phyloP scores from a whole-genome alignment of 2,888 invertebrate genomes.

The Carpatolechia fugitivella region DNA sequence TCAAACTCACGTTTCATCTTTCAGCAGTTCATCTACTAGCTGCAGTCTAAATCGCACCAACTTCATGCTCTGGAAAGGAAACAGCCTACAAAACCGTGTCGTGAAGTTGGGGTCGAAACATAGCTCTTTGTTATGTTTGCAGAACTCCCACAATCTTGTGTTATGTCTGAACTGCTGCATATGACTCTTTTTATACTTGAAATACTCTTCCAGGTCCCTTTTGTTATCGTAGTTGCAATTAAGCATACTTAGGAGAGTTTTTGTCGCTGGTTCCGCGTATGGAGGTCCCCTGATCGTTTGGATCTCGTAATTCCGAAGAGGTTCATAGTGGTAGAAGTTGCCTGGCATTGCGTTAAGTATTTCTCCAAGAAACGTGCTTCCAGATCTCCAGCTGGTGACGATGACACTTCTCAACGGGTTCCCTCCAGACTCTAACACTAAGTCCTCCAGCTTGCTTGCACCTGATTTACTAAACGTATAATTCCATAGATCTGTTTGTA shows the following conservation, averaged over 20 bases:
- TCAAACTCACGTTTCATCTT: slow-evolving; percentile 84
- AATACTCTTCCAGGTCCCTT: slow-evolving; percentile 82
- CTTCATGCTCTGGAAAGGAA: slow-evolving; percentile 94
- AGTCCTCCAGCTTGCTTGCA: slow-evolving; percentile 80
- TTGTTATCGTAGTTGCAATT: slow-evolving; percentile 86
- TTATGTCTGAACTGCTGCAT: slow-evolving; percentile 91
- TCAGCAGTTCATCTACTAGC: slow-evolving; percentile 84
- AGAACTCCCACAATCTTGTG: slow-evolving; percentile 89
- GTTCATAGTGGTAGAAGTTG: slow-evolving; percentile 95
- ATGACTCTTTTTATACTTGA: slow-evolving; percentile 87
- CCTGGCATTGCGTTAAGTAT: slow-evolving; percentile 90
- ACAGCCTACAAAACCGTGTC: slow-evolving; percentile 87
- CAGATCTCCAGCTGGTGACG: slow-evolving; percentile 93
- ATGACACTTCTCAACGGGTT: slow-evolving; percentile 87
- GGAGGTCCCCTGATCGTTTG: slow-evolving; percentile 88
- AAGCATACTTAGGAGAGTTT: slow-evolving; percentile 84
- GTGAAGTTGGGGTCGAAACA: slow-evolving; percentile 82
- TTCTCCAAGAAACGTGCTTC: slow-evolving; percentile 93
- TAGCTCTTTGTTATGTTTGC: slow-evolving; percentile 78
- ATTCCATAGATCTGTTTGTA: slow-evolving; percentile 57
- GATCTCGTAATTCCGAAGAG: slow-evolving; percentile 89
- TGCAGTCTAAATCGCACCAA: slow-evolving; percentile 87
- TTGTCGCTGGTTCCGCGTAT: slow-evolving; percentile 82
- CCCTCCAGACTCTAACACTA: slow-evolving; percentile 84
- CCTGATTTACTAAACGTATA: slow-evolving; percentile 61